phyloP scores from a whole-genome alignment of 2,888 invertebrate genomes.

The Hydriomena furcata region DNA sequence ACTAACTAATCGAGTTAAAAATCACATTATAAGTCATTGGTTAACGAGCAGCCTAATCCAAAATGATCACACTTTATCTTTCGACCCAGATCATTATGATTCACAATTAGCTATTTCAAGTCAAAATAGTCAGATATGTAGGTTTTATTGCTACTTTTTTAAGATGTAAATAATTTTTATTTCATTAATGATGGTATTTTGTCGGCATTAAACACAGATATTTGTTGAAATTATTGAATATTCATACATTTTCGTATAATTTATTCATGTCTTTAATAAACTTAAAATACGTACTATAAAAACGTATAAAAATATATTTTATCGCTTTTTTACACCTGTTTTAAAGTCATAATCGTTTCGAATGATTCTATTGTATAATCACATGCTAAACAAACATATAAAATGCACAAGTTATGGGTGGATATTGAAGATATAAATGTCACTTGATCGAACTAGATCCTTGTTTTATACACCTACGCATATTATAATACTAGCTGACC shows the following conservation, averaged over 20 bases:
- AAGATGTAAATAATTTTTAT: too few species aligned
- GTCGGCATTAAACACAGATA: constrained; percentile 24
- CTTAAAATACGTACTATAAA: constrained; percentile 29
- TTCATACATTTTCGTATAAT: constrained; percentile 32
- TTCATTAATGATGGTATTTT: too few species aligned
- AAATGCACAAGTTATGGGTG: constrained; percentile 24
- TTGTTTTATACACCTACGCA: constrained; percentile 22
- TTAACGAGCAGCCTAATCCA: neutral
- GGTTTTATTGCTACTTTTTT: neutral
- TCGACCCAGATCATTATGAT: constrained; percentile 12
- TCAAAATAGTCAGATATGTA: constrained; percentile 3
- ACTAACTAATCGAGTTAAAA: neutral
- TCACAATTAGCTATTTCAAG: constrained; percentile 20
- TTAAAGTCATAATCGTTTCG: constrained; percentile 33
- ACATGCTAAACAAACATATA: constrained; percentile 27
- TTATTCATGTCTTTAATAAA: constrained; percentile 36
- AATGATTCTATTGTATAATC: constrained; percentile 28
- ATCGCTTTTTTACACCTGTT: constrained; percentile 39
- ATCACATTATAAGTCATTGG: constrained; percentile 1
- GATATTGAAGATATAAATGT: constrained; percentile 24
- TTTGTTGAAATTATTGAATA: constrained; percentile 32
- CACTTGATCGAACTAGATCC: constrained; percentile 26
- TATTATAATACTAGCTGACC: constrained; percentile 10
- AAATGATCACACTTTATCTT: constrained; percentile 11
- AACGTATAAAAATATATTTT: constrained; percentile 35